Conservation (phyloP, 2,797 vertebrate genomes). For the Pangasius sanitwongsei region DNA sequence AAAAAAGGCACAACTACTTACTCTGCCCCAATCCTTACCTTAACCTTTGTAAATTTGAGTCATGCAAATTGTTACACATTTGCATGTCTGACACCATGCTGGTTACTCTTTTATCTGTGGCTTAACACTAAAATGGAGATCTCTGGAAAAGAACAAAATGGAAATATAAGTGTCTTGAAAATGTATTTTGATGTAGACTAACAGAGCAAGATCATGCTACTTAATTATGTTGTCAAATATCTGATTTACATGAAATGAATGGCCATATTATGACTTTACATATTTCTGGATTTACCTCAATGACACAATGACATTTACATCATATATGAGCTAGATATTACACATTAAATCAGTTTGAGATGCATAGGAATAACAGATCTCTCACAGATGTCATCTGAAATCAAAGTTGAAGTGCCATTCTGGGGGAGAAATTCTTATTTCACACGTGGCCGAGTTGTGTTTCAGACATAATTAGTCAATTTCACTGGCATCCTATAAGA, state of each 20-base stretch:
- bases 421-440: neutral
- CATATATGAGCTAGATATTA: neutral
- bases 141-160: neutral
- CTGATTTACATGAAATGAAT: neutral
- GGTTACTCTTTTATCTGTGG: neutral
- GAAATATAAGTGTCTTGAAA: slow-evolving; percentile 3
- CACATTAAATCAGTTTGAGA: neutral
- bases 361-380: neutral
- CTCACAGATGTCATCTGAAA: neutral
- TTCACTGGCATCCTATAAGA: neutral
- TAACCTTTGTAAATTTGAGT: slow-evolving; percentile 18
- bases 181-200: neutral
- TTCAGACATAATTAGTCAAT: neutral
- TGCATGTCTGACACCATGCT: slow-evolving; percentile 7
- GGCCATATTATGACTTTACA: neutral
- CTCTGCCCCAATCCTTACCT: neutral
- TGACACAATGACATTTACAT: neutral
- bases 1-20: neutral
- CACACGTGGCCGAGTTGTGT: neutral
- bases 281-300: neutral
- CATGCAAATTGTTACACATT: slow-evolving; percentile 10
- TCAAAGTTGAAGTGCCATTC: neutral
- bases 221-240: neutral
- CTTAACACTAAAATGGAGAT: slow-evolving; percentile 9
- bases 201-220: neutral